Evolutionary conservation across 2,113 vertebrate species (phyloP).

Genomic region (Elanoides forficatus): DNA sequence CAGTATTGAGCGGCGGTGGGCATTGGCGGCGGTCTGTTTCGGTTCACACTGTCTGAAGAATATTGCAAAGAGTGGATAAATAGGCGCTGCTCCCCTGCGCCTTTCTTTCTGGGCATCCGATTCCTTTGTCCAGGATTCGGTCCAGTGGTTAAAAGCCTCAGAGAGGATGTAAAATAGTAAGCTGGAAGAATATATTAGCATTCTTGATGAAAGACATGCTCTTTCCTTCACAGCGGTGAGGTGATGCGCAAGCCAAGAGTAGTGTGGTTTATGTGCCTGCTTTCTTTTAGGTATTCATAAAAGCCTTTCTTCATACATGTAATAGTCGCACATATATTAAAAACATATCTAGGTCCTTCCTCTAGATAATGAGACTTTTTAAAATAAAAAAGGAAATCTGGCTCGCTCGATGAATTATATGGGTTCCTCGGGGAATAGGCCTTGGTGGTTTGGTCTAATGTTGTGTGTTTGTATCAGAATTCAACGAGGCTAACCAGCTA

Average conservation of each 20-base stretch:
- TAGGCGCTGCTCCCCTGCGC: not conserved
- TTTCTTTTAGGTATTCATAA: not conserved
- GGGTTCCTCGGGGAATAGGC: not conserved
- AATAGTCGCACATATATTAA: not conserved
- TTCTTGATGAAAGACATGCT: not conserved
- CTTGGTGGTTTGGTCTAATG: not conserved
- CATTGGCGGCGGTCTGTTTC: not conserved
- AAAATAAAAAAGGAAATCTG: not conserved
- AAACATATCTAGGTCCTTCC: not conserved
- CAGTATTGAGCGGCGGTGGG: not conserved
- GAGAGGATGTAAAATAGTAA: not conserved
- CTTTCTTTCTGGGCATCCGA: not conserved
- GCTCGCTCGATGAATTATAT: not conserved
- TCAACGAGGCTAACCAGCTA: not conserved
- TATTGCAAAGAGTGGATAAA: constrained; percentile 3
- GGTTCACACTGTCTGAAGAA: not conserved
- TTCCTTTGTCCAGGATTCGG: constrained; percentile 20
- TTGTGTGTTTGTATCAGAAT: not conserved
- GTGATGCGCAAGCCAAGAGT: not conserved
- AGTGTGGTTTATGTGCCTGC: not conserved
- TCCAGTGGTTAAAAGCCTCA: constrained; percentile 5
- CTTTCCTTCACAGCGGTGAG: not conserved
- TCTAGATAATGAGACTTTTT: not conserved
- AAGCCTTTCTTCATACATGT: not conserved
- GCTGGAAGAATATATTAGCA: not conserved